A percentile compares a stretch with the other conserved stretches of the same genome.
Conservation (phyloP, 1,140 invertebrate species). For the Sarcophaga bullata region DNA sequence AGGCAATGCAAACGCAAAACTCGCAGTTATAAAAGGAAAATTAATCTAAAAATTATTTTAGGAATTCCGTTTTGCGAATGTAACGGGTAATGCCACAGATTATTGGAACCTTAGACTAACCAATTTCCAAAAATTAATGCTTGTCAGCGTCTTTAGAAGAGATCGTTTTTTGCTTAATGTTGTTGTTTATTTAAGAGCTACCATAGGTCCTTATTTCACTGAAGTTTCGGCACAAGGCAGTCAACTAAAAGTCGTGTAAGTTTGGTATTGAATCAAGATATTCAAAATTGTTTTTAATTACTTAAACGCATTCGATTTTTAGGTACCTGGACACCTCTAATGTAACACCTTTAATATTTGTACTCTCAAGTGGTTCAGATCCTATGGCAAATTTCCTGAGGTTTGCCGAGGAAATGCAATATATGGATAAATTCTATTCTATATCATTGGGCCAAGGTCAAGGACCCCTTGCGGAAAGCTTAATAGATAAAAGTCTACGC, state of each 20-base stretch:
- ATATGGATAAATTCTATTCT: slow-evolving; percentile 79
- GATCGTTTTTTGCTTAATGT: slow-evolving; percentile 85
- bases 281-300: neutral
- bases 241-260: slow-evolving; percentile 76
- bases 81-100: slow-evolving; percentile 44
- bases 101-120: slow-evolving; percentile 72
- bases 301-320: neutral
- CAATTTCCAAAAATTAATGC: slow-evolving; percentile 83
- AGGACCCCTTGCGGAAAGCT: slow-evolving; percentile 82
- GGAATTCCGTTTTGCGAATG: slow-evolving; percentile 49
- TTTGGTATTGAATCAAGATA: slow-evolving; percentile 16
- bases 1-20: neutral
- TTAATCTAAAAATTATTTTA: neutral
- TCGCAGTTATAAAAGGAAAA: neutral
- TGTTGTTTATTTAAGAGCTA: slow-evolving; percentile 79
- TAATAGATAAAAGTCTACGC: slow-evolving; percentile 78
- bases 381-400: slow-evolving; percentile 83
- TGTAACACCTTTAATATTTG: slow-evolving; percentile 84
- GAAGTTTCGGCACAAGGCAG: slow-evolving; percentile 75
- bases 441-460: slow-evolving; percentile 93
- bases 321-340: slow-evolving; percentile 80
- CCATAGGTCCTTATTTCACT: slow-evolving; percentile 81
- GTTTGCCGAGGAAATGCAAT: slow-evolving; percentile 84
- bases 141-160: slow-evolving; percentile 81
- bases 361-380: slow-evolving; percentile 91